Conservation (phyloP, 2,113 vertebrate species). For the Lamprotornis superbus region DNA sequence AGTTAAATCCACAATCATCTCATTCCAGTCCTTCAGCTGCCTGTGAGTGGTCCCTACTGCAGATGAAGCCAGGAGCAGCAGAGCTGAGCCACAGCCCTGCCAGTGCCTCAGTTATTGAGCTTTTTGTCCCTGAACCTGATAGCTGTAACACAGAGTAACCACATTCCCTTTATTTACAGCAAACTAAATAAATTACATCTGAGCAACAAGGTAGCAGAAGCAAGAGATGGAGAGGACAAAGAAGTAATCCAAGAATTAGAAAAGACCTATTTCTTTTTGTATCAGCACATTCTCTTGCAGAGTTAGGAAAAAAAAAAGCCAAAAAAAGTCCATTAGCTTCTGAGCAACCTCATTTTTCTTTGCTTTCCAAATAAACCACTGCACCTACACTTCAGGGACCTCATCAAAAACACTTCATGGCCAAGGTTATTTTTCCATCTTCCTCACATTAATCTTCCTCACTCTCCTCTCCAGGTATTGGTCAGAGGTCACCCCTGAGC, state of each 20-base stretch:
- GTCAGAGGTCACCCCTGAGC: not conserved
- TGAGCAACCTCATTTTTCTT: slow-evolving; percentile 70
- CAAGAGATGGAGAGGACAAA: slow-evolving; percentile 51
- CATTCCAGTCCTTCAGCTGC: not conserved
- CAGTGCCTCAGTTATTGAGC: not conserved
- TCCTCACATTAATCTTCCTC: not conserved
- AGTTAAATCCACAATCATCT: not conserved
- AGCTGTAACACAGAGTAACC: not conserved
- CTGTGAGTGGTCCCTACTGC: not conserved
- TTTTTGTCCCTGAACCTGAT: not conserved
- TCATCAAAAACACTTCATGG: not conserved
- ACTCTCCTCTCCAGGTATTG: not conserved
- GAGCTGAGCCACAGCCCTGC: not conserved
- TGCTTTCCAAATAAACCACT: slow-evolving; percentile 67
- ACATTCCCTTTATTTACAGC: slow-evolving; percentile 11
- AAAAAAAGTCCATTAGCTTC: slow-evolving; percentile 57
- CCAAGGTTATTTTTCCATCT: not conserved
- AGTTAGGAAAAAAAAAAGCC: not conserved
- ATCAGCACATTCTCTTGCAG: slow-evolving; percentile 61
- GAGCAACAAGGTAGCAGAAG: slow-evolving; percentile 17
- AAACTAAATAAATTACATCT: slow-evolving; percentile 53
- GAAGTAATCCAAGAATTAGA: slow-evolving; percentile 62
- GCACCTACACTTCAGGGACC: slow-evolving; percentile 36
- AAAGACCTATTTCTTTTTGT: slow-evolving; percentile 67
- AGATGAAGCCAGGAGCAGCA: not conserved